Base-by-base conservation (phyloP, 2,113 vertebrate genomes). In the Shinisaurus crocodilurus region DNA sequence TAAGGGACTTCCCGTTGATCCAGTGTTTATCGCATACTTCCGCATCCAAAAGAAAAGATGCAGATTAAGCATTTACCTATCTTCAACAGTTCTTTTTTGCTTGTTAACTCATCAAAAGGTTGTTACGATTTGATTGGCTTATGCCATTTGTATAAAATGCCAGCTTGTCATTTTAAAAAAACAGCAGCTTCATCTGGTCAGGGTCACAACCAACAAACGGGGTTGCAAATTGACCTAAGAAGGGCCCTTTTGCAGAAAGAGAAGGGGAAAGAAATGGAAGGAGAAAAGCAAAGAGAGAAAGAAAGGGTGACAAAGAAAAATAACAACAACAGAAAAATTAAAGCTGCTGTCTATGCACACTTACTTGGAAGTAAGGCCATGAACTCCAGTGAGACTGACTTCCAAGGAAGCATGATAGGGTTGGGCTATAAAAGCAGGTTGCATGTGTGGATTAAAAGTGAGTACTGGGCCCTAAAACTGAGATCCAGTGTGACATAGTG, bases 51-150 rank as follows among this genome's bases (percentile, higher is more conserved):
- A 18, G 72, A 37, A 37, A 74, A 40, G n/a, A 40, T 37, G 34
- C n/a, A 75, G n/a, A 7, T 69, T 40, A 32, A 37, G 18, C 34
- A 40, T 75, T 75, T 75, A 27, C n/a, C n/a, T n/a, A n/a, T 29
- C 67, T 29, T 69, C 27, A 25, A 69, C 29, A 8, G 12, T 1
- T 69, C 25, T 29, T 37, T 48, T 70, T 89, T 72, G 79, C 88
- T 65, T 65, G 75, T 94, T 94, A 75, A 93, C 37, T 43, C 0
- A 43, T 8, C 32, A 74, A 82, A 32, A 83, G 40, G 72, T 16
- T 7, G 0, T 8, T n/a, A 67, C 18, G 15, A 77, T 69, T 27
- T 70, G 12, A 82, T 40, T 80, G 43, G 25, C 92, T 63, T 74
- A 54, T 25, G 20, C 4, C 87, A 43, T 43, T 40, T 27, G 34